These are phyloP conservation scores for Lycopodina hypogea DNA, from an alignment of 37 sponge, comb jelly and placozoan species.

Conservation along the genomic window DNA sequence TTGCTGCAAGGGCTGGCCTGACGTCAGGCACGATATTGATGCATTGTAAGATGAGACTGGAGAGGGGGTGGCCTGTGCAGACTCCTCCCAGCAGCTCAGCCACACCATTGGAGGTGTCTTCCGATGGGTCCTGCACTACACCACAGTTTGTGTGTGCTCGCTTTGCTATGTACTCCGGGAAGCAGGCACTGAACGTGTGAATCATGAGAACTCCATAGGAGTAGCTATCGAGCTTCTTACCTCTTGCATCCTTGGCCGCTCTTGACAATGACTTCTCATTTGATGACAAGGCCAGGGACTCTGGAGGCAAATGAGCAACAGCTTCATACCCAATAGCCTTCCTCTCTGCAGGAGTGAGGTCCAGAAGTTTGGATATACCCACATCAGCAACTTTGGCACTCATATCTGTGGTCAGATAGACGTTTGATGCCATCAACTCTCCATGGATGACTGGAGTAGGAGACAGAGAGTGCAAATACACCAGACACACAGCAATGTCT, in stretches of 20 bases:
- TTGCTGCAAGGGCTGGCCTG: not conserved
- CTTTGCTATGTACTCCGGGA: slow-evolving; percentile 13
- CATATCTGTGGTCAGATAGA: slow-evolving; percentile 28
- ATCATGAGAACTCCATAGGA: slow-evolving; percentile 40
- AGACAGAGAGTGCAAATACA: slow-evolving; percentile 36
- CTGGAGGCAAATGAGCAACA: slow-evolving; percentile 37
- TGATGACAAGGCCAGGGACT: not conserved
- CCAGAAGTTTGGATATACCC: slow-evolving; percentile 18
- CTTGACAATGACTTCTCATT: not conserved
- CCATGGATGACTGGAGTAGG: slow-evolving; percentile 49
- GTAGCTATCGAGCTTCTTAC: slow-evolving; percentile 39
- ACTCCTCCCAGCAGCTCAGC: slow-evolving; percentile 17
- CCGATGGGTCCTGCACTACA: not conserved
- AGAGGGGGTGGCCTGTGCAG: slow-evolving; percentile 25
- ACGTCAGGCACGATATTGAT: slow-evolving; percentile 9
- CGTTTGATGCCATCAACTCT: slow-evolving; percentile 42
- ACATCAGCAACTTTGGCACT: slow-evolving; percentile 47
- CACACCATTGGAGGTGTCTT: not conserved
- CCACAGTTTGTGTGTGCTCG: slow-evolving; percentile 6
- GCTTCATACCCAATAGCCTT: slow-evolving; percentile 7
- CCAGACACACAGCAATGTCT: slow-evolving; percentile 38
- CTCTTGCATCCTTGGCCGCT: not conserved
- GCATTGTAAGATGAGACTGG: slow-evolving; percentile 26
- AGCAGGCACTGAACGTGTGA: slow-evolving; percentile 30
- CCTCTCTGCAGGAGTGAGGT: not conserved